Evolutionary conservation across 2,888 invertebrate species (phyloP).

Genomic region (Sepioteuthis lessoniana): DNA sequence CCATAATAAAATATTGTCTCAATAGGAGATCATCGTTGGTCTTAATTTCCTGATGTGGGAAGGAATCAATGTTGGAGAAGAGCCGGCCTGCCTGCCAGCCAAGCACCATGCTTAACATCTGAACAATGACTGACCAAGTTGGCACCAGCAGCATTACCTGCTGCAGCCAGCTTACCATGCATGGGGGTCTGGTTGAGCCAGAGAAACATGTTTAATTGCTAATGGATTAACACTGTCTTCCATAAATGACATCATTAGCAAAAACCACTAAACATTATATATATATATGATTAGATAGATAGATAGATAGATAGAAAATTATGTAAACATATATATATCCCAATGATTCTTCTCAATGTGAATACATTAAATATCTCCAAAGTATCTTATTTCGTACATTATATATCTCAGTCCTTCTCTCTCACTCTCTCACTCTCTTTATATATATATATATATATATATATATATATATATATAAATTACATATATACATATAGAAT

Average conservation of each 20-base stretch:
- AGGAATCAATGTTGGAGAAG: slow-evolving; percentile 9
- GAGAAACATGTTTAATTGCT: neutral
- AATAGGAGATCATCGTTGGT: neutral
- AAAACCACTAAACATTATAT: too few species aligned
- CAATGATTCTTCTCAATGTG: too few species aligned
- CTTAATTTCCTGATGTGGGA: slow-evolving; percentile 33
- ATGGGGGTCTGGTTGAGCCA: neutral
- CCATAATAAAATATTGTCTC: neutral
- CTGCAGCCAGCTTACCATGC: neutral
- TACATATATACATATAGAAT: too few species aligned
- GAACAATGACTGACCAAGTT: slow-evolving; percentile 33
- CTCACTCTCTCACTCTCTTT: too few species aligned
- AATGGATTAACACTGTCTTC: neutral
- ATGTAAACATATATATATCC: too few species aligned
- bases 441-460: too few species aligned
- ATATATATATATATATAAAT: too few species aligned
- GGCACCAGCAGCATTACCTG: slow-evolving; percentile 6
- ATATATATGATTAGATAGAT: too few species aligned
- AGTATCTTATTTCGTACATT: too few species aligned
- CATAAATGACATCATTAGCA: neutral
- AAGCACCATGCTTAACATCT: slow-evolving; percentile 4
- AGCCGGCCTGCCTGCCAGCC: neutral
- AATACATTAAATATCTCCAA: too few species aligned
- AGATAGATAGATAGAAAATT: too few species aligned
- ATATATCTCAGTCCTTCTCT: too few species aligned